phyloP scores from a whole-genome alignment of 2,113 vertebrate genomes.

The Stigmatopora argus region DNA sequence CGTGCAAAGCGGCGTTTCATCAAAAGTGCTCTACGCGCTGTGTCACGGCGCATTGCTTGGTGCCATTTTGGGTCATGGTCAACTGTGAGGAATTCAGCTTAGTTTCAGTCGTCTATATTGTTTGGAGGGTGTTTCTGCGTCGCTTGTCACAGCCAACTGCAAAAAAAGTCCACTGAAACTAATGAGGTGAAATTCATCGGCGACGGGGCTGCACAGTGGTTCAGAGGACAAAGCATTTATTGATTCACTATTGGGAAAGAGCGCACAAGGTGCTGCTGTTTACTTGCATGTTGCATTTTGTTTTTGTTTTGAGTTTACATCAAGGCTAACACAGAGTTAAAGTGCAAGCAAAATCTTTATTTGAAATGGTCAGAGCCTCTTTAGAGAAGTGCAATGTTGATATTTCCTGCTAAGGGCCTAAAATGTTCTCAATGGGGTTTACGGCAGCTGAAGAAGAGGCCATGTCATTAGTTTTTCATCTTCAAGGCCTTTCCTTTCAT shows the following conservation, averaged over 20 bases:
- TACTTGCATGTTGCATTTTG: neutral
- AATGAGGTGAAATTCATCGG: neutral
- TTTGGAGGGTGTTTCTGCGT: neutral
- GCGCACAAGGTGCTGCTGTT: neutral
- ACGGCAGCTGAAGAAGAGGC: no score
- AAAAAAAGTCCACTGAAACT: neutral
- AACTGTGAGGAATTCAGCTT: neutral
- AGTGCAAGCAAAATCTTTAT: no score
- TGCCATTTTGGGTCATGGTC: slow-evolving; percentile 15
- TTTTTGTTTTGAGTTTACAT: neutral
- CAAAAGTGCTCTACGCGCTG: neutral
- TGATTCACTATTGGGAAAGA: neutral
- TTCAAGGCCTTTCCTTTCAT: no score
- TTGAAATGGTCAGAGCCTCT: no score
- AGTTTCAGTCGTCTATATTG: slow-evolving; percentile 15
- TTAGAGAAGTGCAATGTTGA: no score
- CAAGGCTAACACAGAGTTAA: no score
- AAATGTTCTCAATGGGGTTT: no score
- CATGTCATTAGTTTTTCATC: no score
- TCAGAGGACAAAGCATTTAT: neutral
- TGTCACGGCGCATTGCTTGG: slow-evolving; percentile 16
- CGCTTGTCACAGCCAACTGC: slow-evolving; percentile 14
- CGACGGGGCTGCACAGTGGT: neutral
- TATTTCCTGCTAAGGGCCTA: no score
- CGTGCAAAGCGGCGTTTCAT: slow-evolving; percentile 32